A percentile compares a stretch with the other conserved stretches of the same genome.
phyloP scores from a whole-genome alignment of 2,113 vertebrate species.

The Zosterops lateralis region DNA sequence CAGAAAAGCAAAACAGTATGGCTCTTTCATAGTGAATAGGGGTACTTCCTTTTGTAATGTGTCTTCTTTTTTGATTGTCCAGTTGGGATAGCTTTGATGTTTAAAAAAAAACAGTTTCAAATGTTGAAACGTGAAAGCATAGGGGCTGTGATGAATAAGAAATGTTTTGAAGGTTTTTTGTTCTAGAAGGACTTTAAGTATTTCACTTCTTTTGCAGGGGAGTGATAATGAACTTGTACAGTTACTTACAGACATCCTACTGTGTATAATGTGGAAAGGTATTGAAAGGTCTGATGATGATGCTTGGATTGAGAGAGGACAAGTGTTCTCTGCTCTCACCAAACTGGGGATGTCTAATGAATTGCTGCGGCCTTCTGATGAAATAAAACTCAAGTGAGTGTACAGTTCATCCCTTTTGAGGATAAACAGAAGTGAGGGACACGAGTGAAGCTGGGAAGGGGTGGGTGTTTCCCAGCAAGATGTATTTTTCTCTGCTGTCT shows the following conservation, averaged over 20 bases:
- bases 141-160: neutral
- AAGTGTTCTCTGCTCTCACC: conserved; percentile 93
- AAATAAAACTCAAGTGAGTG: conserved; percentile 91
- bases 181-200: neutral
- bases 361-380: conserved; percentile 87
- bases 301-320: conserved; percentile 92
- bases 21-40: neutral
- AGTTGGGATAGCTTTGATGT: neutral
- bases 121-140: neutral
- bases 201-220: conserved; percentile 66
- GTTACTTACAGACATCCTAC: conserved; percentile 86
- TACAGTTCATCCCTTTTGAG: neutral
- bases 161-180: neutral
- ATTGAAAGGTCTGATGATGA: conserved; percentile 90
- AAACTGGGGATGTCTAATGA: conserved; percentile 88
- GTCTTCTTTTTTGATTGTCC: neutral
- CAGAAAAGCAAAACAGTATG: neutral
- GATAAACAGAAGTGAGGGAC: neutral
- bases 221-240: conserved; percentile 86
- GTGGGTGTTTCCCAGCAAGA: neutral
- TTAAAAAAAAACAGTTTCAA: neutral
- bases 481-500: neutral
- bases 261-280: conserved; percentile 91
- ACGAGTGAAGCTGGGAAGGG: neutral
- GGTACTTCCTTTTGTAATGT: neutral